Evolutionary conservation across 2,113 vertebrate species (phyloP), one percentile per base, ranked within the genome.

Genomic region (Euleptes europaea): DNA sequence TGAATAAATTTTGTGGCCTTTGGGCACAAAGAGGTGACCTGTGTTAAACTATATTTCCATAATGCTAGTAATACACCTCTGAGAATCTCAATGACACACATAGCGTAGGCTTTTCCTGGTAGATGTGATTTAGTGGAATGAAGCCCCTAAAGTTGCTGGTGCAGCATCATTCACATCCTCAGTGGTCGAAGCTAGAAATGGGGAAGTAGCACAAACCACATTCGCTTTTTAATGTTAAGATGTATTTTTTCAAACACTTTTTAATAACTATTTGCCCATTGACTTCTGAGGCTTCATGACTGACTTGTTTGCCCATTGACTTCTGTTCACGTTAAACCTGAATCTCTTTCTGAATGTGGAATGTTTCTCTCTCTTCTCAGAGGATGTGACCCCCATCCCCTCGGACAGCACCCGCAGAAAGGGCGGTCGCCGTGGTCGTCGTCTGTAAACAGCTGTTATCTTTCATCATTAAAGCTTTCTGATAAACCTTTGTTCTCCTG

Each of bases 371-470:
- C 6, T 92, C 82, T 87, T 72, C 0, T 0, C 97, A 99, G 99
- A 99, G 98, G 99, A 99, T 82, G 99, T 99, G 86, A 99, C 99
- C 72, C 99, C 99, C 66, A 99, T 99, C 93, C 99, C 99, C 2
- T 99, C 99, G 0, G 99, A 99, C 97, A 99, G 98, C 38, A 99
- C 99, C 92, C 97, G 98, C 95, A 98, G 98, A 93, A 99, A 99
- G 97, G 99, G 99, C 0, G 98, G 99, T 86, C 99, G 98, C 51
- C 98, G 99, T 66, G 98, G 98, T 91, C 98, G 98, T 88, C 98
- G 98, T 95, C 97, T 99, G 97, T 99, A 97, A 97, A 95, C 88
- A 88, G 84, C 77, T 91, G 84, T 89, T 94, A 94, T 89, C 87
- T 92, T 94, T 94, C 89, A 60, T 94, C 93, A 99, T 98, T 98